phyloP scores from a whole-genome alignment of 64 coral and sea anemone genomes.

The Acropora tenuis region DNA sequence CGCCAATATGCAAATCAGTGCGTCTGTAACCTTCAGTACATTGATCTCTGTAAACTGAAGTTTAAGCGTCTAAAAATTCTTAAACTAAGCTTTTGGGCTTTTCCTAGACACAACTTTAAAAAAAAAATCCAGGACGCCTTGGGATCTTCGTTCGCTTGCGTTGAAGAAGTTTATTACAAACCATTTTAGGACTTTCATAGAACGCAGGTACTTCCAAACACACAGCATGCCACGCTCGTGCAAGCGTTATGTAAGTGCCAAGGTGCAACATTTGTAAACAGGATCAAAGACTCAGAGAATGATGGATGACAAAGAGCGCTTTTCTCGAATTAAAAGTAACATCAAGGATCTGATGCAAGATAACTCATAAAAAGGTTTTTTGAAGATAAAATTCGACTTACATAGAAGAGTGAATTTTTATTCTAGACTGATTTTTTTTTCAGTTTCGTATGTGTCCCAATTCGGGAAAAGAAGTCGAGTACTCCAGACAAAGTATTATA shows the following conservation, averaged over 20 bases:
- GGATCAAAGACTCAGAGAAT: neutral
- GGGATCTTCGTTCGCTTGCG: no score
- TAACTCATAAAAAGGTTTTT: neutral
- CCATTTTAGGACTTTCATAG: neutral
- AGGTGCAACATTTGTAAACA: neutral
- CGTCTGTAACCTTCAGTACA: no score
- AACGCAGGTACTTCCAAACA: neutral
- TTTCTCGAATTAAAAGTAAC: neutral
- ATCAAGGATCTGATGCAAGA: constrained; percentile 1
- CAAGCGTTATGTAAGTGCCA: neutral
- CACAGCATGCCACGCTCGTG: neutral
- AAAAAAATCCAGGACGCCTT: no score
- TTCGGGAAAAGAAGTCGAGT: neutral
- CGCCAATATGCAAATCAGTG: no score
- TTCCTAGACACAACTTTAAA: no score
- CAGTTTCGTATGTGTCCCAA: neutral
- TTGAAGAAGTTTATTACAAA: neutral
- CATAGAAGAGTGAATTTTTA: neutral
- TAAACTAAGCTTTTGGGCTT: no score
- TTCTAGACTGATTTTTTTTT: constrained; percentile 3
- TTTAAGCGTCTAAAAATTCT: no score
- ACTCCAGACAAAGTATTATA: neutral
- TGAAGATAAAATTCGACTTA: neutral
- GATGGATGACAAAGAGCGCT: neutral
- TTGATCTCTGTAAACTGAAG: no score